Percentiles rank a stretch among this genome's conserved stretches.
These are phyloP conservation scores for Tethya wilhelma DNA, from an alignment of 37 sponge, comb jelly and placozoan genomes.

Conservation along the genomic window DNA sequence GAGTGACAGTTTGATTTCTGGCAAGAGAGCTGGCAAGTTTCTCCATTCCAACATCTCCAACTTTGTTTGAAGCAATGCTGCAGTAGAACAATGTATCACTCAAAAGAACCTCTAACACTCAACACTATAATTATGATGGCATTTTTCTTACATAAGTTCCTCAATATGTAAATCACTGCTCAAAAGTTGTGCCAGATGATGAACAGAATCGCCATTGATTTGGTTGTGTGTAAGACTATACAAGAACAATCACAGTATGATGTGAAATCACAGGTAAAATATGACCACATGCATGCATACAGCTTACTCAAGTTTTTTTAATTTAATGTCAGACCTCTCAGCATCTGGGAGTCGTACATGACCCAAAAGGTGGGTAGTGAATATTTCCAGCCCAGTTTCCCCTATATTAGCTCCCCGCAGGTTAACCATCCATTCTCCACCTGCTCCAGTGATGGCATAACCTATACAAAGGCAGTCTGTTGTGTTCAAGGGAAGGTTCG, in stretches of 20 bases:
- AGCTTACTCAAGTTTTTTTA: neutral
- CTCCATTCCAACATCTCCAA: conserved; percentile 9
- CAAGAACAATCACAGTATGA: neutral
- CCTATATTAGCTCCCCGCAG: conserved; percentile 42
- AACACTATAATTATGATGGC: neutral
- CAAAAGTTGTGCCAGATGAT: conserved; percentile 25
- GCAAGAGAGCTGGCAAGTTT: neutral
- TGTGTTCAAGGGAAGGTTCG: conserved; percentile 26
- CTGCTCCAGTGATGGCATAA: neutral
- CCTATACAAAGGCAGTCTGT: conserved; percentile 55
- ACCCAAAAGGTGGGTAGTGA: conserved; percentile 3
- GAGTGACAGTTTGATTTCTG: conserved; percentile 6
- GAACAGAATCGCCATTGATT: neutral
- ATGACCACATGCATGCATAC: neutral
- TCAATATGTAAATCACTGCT: neutral
- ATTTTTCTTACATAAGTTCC: neutral
- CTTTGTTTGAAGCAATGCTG: neutral
- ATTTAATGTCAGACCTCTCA: neutral
- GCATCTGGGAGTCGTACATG: too few relatives aligned
- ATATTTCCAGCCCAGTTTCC: conserved; percentile 19
- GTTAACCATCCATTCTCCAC: conserved; percentile 26
- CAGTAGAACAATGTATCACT: neutral
- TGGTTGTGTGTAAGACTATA: conserved; percentile 33
- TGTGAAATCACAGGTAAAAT: neutral
- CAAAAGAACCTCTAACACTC: neutral